Evolutionary conservation across 2,888 invertebrate genomes (phyloP).

Genomic region (Rhaphigaster nebulosa): DNA sequence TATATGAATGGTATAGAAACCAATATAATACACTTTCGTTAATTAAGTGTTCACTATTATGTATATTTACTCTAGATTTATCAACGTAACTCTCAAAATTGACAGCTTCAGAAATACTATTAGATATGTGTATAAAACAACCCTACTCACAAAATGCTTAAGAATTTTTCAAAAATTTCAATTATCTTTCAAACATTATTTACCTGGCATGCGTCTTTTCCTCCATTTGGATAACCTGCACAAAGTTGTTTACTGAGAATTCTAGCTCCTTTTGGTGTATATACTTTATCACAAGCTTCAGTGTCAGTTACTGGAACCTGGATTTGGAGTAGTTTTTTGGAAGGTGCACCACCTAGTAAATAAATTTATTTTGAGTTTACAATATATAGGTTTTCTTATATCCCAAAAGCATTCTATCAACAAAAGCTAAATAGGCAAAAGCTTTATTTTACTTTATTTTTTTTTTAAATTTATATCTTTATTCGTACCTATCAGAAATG

Average conservation of each 20-base stretch:
- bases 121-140: not conserved
- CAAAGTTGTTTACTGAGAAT: constrained; percentile 79
- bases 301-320: constrained; percentile 80
- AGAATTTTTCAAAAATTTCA: not conserved
- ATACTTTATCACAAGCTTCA: constrained; percentile 66
- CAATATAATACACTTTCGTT: no score
- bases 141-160: not conserved
- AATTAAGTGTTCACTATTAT: no score
- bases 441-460: no score
- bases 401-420: no score
- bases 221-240: constrained; percentile 76
- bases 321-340: constrained; percentile 76
- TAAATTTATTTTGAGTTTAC: not conserved
- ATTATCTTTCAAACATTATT: not conserved
- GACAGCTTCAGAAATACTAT: not conserved
- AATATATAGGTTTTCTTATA: not conserved
- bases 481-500: no score
- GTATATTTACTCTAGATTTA: no score
- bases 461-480: no score
- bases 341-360: constrained; percentile 77
- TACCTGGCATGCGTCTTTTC: constrained; percentile 64
- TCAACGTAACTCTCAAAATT: no score
- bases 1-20: no score
- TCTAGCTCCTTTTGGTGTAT: constrained; percentile 69
- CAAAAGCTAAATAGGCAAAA: no score